phyloP scores from a whole-genome alignment of 2,888 invertebrate genomes.

The Sinohyriopsis cumingii region DNA sequence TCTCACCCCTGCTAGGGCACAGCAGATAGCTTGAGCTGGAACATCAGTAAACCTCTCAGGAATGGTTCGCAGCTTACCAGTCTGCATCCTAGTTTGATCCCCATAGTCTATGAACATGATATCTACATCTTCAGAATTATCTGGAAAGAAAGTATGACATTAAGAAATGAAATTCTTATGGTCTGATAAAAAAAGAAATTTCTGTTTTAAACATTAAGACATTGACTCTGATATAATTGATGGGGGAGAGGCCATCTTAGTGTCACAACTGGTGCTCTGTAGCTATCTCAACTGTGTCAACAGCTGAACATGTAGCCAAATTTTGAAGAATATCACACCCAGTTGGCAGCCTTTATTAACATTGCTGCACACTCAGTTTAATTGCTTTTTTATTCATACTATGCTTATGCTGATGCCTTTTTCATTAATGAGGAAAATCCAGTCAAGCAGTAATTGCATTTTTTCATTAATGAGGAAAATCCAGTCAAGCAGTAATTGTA shows the following conservation, averaged over 20 bases:
- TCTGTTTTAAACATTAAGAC: background rate
- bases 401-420: no score
- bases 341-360: no score
- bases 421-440: no score
- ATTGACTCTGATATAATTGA: no score
- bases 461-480: no score
- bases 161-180: background rate
- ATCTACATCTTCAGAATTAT: slow-evolving; percentile 22
- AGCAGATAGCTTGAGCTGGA: slow-evolving; percentile 57
- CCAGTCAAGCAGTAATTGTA: no score
- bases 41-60: slow-evolving; percentile 37
- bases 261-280: background rate
- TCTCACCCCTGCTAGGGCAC: slow-evolving; percentile 56
- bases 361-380: no score
- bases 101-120: slow-evolving; percentile 61
- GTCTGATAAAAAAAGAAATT: background rate
- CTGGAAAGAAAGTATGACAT: slow-evolving; percentile 1
- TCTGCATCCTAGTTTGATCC: slow-evolving; percentile 42
- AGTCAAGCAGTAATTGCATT: no score
- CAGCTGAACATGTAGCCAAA: no score
- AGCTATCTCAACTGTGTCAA: background rate
- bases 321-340: no score
- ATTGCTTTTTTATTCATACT: no score
- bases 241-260: background rate
- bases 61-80: slow-evolving; percentile 33